Evolutionary conservation across 2,888 invertebrate genomes (phyloP).

Genomic region (Parasteatoda lunata): DNA sequence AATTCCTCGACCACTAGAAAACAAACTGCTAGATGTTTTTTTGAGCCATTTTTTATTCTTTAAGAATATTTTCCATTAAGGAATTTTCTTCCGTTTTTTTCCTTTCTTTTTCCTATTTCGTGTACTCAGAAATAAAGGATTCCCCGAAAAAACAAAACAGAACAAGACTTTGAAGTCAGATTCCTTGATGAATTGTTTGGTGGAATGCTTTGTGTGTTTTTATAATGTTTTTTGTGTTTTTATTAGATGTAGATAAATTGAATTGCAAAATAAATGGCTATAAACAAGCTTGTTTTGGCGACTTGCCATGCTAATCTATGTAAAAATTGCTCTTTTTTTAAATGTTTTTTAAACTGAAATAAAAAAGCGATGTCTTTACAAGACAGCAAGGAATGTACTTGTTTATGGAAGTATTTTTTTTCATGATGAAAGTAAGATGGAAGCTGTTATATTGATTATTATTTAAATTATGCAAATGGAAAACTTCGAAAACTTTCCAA

Average conservation of each 20-base stretch:
- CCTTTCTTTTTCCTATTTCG: slow-evolving; percentile 1
- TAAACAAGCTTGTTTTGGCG: slow-evolving; percentile 16
- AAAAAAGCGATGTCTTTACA: background rate
- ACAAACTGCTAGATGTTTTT: slow-evolving; percentile 26
- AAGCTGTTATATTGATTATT: too few species aligned
- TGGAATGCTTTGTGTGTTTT: slow-evolving; percentile 1
- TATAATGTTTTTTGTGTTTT: background rate
- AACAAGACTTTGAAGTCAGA: background rate
- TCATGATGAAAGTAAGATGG: too few species aligned
- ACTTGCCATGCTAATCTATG: slow-evolving; percentile 12
- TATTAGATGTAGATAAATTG: slow-evolving; percentile 13
- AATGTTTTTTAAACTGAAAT: background rate
- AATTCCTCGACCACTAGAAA: slow-evolving; percentile 56
- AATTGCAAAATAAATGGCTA: slow-evolving; percentile 19
- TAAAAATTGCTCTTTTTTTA: background rate
- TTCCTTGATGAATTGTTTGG: slow-evolving; percentile 7
- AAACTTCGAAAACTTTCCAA: too few species aligned
- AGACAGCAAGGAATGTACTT: background rate
- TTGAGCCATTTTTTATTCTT: slow-evolving; percentile 12
- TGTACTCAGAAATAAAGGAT: background rate
- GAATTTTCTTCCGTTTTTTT: slow-evolving; percentile 27
- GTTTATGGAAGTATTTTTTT: background rate
- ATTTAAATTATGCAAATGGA: too few species aligned
- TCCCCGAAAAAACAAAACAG: background rate
- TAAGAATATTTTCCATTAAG: slow-evolving; percentile 30